Evolutionary conservation across 1,140 invertebrate genomes (phyloP).

Genomic region (Drosophila mayri): DNA sequence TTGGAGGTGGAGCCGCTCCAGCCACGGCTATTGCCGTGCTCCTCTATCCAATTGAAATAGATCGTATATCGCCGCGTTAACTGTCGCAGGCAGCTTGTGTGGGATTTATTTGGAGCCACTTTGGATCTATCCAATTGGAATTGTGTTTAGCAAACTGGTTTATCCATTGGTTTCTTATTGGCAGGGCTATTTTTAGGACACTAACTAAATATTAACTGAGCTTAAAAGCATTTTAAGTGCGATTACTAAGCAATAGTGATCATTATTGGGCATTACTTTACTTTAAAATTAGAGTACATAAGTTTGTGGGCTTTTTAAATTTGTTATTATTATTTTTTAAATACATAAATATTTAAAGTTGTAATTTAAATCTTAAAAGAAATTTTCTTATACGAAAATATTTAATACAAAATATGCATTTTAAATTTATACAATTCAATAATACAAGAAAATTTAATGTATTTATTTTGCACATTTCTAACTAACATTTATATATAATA

Average conservation of each 20-base stretch:
- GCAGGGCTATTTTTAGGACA: constrained; percentile 28
- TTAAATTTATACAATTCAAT: no score
- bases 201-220: constrained; percentile 1
- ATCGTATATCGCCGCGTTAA: constrained; percentile 46
- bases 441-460: no score
- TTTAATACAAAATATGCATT: no score
- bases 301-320: not conserved
- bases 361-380: not conserved
- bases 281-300: not conserved
- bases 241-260: not conserved
- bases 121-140: constrained; percentile 70
- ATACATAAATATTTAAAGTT: no score
- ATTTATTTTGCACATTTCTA: no score
- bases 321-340: no score
- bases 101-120: constrained; percentile 37
- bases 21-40: constrained; percentile 50
- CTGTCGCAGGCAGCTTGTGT: constrained; percentile 44
- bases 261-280: not conserved
- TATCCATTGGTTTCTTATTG: constrained; percentile 42
- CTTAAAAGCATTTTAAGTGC: not conserved
- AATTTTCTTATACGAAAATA: no score
- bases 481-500: no score
- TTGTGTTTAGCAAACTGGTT: constrained; percentile 72
- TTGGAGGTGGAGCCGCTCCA: constrained; percentile 68
- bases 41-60: constrained; percentile 47